phyloP scores from a whole-genome alignment of 2,888 invertebrate genomes.

The Coleophora flavipennella region DNA sequence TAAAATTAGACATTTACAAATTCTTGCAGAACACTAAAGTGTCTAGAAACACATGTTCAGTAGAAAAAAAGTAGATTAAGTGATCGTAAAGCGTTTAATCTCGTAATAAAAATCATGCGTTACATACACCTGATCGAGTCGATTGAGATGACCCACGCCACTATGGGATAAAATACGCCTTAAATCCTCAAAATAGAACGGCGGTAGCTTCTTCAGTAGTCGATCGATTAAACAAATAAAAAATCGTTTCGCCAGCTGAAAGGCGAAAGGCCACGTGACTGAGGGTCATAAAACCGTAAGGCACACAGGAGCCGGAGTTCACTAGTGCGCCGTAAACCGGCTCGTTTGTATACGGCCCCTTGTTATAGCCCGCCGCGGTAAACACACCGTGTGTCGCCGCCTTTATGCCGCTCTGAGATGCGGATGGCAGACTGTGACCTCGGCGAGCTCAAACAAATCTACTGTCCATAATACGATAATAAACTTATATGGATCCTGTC shows the following conservation, averaged over 20 bases:
- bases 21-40: constrained; percentile 38
- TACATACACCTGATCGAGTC: constrained; percentile 61
- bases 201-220: constrained; percentile 57
- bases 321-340: constrained; percentile 55
- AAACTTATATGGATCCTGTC: too few species aligned
- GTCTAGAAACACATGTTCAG: constrained; percentile 38
- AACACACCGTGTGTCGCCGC: constrained; percentile 67
- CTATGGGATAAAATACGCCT: constrained; percentile 53
- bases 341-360: constrained; percentile 66
- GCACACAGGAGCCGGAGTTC: constrained; percentile 67
- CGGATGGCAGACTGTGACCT: constrained; percentile 44
- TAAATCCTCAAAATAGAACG: constrained; percentile 31
- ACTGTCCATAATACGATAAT: too few species aligned
- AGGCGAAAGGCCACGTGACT: constrained; percentile 65
- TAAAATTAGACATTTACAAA: constrained; percentile 38
- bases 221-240: constrained; percentile 72
- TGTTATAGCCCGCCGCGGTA: constrained; percentile 62
- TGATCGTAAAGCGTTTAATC: constrained; percentile 64
- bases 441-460: constrained; percentile 9
- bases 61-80: constrained; percentile 60
- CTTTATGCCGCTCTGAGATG: constrained; percentile 64
- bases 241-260: constrained; percentile 63
- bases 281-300: constrained; percentile 67
- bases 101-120: constrained; percentile 55
- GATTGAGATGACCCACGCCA: constrained; percentile 42